A percentile compares a stretch with the other conserved stretches of the same genome.
Conservation (phyloP, 2,113 vertebrate genomes). For the Symphodus melops region DNA sequence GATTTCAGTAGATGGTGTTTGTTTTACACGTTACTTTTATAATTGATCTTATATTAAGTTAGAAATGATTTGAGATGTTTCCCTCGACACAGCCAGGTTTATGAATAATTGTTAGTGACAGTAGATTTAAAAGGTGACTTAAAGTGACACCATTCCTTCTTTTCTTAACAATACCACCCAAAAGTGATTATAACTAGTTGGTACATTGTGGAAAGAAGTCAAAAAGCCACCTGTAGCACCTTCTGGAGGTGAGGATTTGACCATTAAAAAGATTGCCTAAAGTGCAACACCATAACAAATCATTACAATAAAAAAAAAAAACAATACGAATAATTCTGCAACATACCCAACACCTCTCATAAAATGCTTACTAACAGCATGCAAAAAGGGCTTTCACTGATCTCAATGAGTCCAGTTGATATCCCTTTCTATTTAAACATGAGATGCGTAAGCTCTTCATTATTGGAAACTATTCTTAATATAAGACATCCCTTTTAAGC, state of each 20-base stretch:
- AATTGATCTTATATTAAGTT: neutral
- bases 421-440: slow-evolving; percentile 48
- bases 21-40: too few relatives aligned
- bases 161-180: slow-evolving; percentile 2
- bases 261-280: slow-evolving; percentile 25
- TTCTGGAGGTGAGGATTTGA: slow-evolving; percentile 3
- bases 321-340: slow-evolving; percentile 36
- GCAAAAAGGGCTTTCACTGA: slow-evolving; percentile 49
- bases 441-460: slow-evolving; percentile 53
- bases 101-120: slow-evolving; percentile 19
- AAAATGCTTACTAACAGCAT: slow-evolving; percentile 56
- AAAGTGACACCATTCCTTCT: neutral
- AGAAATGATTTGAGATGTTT: neutral
- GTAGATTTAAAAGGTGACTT: slow-evolving; percentile 9
- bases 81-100: neutral
- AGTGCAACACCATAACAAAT: slow-evolving; percentile 45
- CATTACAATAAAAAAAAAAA: slow-evolving; percentile 45
- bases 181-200: neutral
- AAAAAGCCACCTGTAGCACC: neutral
- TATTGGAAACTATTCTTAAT: slow-evolving; percentile 69
- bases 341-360: slow-evolving; percentile 44
- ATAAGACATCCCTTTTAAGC: slow-evolving; percentile 71
- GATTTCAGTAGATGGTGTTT: too few relatives aligned
- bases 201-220: neutral
- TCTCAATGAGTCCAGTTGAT: slow-evolving; percentile 47